These are phyloP conservation scores for Uloborus plumipes DNA, from an alignment of 2,888 invertebrate species.

Conservation along the genomic window DNA sequence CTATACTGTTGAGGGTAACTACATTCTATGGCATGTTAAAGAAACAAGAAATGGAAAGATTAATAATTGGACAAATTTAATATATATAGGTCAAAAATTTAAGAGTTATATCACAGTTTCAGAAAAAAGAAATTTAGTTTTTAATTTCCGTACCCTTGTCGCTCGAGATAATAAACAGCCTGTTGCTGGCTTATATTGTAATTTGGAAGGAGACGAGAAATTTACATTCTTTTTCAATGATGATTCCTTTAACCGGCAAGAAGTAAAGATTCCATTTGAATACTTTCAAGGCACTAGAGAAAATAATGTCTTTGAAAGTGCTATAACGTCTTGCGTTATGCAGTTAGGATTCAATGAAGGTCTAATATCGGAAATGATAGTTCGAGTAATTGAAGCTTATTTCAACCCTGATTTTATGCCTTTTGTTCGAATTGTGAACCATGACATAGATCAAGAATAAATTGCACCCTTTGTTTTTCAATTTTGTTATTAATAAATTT, in stretches of 20 bases:
- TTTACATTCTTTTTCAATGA: constrained; percentile 87
- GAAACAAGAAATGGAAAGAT: constrained; percentile 75
- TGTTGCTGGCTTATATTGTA: constrained; percentile 87
- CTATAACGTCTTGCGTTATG: constrained; percentile 78
- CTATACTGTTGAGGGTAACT: constrained; percentile 81
- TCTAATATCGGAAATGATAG: constrained; percentile 78
- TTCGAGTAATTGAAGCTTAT: constrained; percentile 70
- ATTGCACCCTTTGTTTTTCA: constrained; percentile 5
- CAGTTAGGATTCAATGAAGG: constrained; percentile 81
- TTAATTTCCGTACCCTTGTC: constrained; percentile 81
- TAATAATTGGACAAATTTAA: constrained; percentile 76
- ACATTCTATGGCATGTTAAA: constrained; percentile 87
- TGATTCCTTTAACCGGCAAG: constrained; percentile 76
- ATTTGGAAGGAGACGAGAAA: constrained; percentile 74
- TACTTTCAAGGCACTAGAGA: constrained; percentile 73
- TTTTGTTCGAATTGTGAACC: constrained; percentile 84
- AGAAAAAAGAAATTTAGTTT: constrained; percentile 88
- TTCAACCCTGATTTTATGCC: constrained; percentile 80
- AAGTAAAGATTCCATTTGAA: constrained; percentile 83
- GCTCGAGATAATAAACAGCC: constrained; percentile 87
- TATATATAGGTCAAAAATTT: constrained; percentile 79
- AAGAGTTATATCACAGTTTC: constrained; percentile 83
- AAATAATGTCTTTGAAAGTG: constrained; percentile 69
- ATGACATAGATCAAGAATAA: constrained; percentile 75
- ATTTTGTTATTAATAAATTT: not conserved